A percentile compares a stretch with the other conserved stretches of the same genome.
phyloP scores from a whole-genome alignment of 2,797 vertebrate genomes.

The Peromyscus aztecus region DNA sequence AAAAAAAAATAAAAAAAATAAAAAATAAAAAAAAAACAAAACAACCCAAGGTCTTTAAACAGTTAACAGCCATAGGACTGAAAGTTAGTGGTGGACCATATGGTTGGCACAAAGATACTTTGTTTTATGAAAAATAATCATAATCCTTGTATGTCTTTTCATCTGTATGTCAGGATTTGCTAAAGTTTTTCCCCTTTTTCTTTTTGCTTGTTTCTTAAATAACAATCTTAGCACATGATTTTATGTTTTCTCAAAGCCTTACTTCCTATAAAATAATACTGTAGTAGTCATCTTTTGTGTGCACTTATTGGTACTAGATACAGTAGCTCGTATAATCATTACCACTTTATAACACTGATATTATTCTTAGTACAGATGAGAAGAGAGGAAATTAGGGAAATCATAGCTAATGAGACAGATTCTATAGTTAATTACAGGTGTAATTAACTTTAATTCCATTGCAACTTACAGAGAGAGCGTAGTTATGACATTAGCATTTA shows the following conservation, averaged over 20 bases:
- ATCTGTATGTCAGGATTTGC: not conserved
- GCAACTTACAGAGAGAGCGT: not conserved
- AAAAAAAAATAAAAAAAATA: conserved; percentile 54
- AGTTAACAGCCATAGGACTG: not conserved
- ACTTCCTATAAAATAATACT: not conserved
- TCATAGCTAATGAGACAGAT: not conserved
- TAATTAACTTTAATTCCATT: not conserved
- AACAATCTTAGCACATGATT: not conserved
- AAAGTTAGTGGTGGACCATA: not conserved
- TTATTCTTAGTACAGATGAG: not conserved
- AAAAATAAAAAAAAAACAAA: conserved; percentile 50
- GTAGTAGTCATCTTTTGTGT: not conserved
- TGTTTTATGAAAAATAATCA: not conserved
- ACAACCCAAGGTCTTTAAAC: not conserved
- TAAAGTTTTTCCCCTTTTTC: not conserved
- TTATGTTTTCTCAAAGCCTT: not conserved
- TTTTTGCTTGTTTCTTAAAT: not conserved
- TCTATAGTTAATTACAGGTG: conserved; percentile 35
- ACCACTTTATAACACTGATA: not conserved
- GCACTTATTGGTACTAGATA: not conserved
- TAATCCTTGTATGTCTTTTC: not conserved
- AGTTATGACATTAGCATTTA: conserved; percentile 27
- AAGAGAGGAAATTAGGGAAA: not conserved
- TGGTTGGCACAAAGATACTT: conserved; percentile 20
- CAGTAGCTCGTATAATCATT: not conserved